These are phyloP conservation scores for Rhinopomastus cyanomelas DNA, from an alignment of 2,113 vertebrate genomes.

Conservation along the genomic window DNA sequence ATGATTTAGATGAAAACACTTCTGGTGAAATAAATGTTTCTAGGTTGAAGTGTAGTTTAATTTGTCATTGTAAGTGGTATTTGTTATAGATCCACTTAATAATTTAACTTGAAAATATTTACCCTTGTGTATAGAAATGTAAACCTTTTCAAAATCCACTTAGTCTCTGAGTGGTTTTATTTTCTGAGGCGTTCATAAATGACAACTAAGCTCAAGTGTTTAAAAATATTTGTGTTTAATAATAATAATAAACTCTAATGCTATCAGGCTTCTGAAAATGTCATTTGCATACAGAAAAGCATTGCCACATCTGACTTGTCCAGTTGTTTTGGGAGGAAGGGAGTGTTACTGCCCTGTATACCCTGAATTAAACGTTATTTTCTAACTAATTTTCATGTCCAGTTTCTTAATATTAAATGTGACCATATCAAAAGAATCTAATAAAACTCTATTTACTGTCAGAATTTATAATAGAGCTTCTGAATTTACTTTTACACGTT, in stretches of 20 bases:
- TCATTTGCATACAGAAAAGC: neutral
- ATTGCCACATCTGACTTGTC: neutral
- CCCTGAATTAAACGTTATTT: neutral
- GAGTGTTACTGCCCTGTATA: neutral
- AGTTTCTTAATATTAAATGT: neutral
- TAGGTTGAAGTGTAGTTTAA: neutral
- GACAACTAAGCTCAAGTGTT: neutral
- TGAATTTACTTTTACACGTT: conserved; percentile 31
- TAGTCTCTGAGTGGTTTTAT: neutral
- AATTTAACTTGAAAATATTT: neutral
- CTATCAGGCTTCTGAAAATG: neutral
- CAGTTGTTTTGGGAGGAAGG: neutral
- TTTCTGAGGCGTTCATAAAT: conserved; percentile 2
- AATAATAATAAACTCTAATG: neutral
- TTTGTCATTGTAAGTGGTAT: neutral
- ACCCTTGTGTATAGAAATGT: neutral
- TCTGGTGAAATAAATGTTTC: neutral
- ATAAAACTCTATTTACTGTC: neutral
- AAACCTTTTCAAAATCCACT: neutral
- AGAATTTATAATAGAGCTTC: neutral
- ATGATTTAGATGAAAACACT: neutral
- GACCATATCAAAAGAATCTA: neutral
- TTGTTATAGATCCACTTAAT: neutral
- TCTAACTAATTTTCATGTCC: neutral
- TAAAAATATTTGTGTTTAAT: neutral